Evolutionary conservation across 2,797 vertebrate genomes (phyloP).

Genomic region (Euphonia xanthogaster): DNA sequence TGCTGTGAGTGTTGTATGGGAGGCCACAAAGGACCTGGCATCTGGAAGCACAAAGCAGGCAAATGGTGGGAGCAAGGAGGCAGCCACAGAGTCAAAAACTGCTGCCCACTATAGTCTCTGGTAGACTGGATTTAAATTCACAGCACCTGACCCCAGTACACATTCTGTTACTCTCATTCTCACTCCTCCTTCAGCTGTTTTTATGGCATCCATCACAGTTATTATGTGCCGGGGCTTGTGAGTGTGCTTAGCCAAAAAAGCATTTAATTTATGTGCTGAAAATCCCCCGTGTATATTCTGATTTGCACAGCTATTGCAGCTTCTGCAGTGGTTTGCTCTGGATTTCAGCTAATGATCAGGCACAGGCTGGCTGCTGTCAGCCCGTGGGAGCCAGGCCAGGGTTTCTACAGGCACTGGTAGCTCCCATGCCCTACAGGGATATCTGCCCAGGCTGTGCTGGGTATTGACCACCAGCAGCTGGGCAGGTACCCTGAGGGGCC

Average conservation of each 20-base stretch:
- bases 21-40: neutral
- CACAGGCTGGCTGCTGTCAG: neutral
- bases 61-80: neutral
- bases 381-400: neutral
- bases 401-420: neutral
- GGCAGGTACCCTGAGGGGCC: neutral
- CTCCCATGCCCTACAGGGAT: neutral
- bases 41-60: neutral
- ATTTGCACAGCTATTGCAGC: conserved; percentile 33
- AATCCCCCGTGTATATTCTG: neutral
- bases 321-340: neutral
- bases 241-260: neutral
- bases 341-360: conserved; percentile 28
- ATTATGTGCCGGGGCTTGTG: neutral
- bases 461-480: neutral
- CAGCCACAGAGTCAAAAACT: neutral
- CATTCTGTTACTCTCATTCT: neutral
- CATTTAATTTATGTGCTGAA: neutral
- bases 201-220: neutral
- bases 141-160: neutral
- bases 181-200: neutral
- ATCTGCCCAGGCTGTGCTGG: neutral
- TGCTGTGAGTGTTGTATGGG: fast-evolving
- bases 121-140: neutral
- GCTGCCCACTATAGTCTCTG: neutral